Evolutionary conservation across 2,888 invertebrate species (phyloP).

Genomic region (Eledone cirrhosa): DNA sequence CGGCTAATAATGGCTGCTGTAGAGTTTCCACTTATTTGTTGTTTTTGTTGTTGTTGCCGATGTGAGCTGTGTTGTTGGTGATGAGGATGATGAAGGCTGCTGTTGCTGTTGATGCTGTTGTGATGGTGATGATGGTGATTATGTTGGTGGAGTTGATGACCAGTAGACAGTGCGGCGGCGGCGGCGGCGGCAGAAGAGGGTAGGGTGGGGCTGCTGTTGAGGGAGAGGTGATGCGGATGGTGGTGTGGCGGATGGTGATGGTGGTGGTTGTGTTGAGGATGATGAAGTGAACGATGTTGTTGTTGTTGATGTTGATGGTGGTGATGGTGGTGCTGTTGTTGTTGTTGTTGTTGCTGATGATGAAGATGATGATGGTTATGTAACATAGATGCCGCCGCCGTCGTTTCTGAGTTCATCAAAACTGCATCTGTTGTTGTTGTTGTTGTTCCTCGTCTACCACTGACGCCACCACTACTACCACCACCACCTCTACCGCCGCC

Average conservation of each 20-base stretch:
- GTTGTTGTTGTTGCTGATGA: not conserved
- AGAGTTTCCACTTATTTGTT: too few species aligned
- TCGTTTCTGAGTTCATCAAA: too few species aligned
- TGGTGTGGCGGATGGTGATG: conserved; percentile 35
- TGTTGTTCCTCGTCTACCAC: too few species aligned
- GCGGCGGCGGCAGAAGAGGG: conserved; percentile 22
- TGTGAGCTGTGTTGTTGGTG: not conserved
- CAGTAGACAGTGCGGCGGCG: too few species aligned
- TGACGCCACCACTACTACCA: too few species aligned
- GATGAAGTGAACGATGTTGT: not conserved
- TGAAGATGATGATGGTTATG: not conserved
- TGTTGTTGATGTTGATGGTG: not conserved
- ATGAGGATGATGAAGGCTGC: not conserved
- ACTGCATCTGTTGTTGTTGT: too few species aligned
- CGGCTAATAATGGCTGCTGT: not conserved
- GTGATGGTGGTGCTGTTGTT: not conserved
- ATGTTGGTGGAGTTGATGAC: not conserved
- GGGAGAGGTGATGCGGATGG: not conserved
- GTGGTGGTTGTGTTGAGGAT: conserved; percentile 38
- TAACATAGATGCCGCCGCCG: not conserved
- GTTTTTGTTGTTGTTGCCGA: not conserved
- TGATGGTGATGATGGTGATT: not conserved
- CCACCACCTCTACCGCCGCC: too few species aligned
- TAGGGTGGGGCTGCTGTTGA: not conserved
- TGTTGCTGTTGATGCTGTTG: not conserved